phyloP scores from a whole-genome alignment of 2,888 invertebrate genomes.

The Scaptodrosophila latifasciaeformis region DNA sequence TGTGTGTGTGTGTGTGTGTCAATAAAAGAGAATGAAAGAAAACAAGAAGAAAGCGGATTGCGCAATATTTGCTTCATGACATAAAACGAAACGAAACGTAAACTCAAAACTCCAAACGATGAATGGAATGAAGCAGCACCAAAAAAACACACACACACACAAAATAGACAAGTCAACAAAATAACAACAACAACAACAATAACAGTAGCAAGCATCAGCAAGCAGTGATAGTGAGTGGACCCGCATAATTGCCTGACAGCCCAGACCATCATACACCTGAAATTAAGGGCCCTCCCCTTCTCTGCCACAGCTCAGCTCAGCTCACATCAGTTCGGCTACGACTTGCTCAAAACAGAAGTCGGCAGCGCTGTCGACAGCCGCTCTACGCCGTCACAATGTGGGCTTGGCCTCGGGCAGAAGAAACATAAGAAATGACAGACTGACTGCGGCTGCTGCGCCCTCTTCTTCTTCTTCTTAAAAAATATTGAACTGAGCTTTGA shows the following conservation, averaged over 20 bases:
- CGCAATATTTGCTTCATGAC: constrained; percentile 53
- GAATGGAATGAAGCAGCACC: constrained; percentile 1
- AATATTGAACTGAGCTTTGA: neutral
- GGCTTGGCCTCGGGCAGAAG: constrained; percentile 42
- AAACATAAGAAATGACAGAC: too few relatives aligned
- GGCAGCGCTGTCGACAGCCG: neutral
- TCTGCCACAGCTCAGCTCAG: neutral
- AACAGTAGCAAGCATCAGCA: neutral
- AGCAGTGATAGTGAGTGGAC: constrained; percentile 26
- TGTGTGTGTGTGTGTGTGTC: constrained; percentile 17
- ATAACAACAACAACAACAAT: neutral
- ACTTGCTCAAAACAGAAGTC: too few relatives aligned
- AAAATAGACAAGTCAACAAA: too few relatives aligned
- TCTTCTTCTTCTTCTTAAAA: too few relatives aligned
- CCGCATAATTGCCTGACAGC: constrained; percentile 38
- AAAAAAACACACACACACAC: too few relatives aligned
- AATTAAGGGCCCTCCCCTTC: constrained; percentile 26
- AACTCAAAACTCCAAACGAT: neutral
- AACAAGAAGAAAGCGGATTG: constrained; percentile 51
- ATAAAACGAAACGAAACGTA: constrained; percentile 26
- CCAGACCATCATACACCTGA: constrained; percentile 34
- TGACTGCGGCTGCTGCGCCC: too few relatives aligned
- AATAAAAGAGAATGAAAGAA: constrained; percentile 46
- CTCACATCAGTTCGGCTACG: too few relatives aligned
- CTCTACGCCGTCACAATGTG: constrained; percentile 25